Conservation (phyloP, 2,113 vertebrate genomes). For the Alaudala cheleensis region DNA sequence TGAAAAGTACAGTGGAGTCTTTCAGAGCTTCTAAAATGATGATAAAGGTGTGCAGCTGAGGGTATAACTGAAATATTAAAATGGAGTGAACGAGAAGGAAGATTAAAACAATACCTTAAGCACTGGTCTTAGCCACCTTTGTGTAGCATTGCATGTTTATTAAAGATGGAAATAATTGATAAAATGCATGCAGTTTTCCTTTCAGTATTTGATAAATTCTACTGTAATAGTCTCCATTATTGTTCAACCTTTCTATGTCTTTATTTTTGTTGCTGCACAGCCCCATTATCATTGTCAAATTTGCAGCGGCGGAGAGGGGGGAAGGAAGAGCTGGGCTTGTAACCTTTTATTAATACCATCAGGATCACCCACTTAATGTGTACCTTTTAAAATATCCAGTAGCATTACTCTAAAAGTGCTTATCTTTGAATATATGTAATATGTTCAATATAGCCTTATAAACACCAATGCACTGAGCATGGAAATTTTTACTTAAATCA, state of each 20-base stretch:
- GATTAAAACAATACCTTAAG: not conserved
- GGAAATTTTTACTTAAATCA: not conserved
- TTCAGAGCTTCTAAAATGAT: not conserved
- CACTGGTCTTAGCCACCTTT: not conserved
- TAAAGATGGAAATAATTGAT: not conserved
- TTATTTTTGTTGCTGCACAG: not conserved
- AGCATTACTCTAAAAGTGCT: not conserved
- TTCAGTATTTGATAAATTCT: not conserved
- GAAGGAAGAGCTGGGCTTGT: not conserved
- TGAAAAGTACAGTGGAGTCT: not conserved
- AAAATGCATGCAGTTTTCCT: not conserved
- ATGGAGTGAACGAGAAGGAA: not conserved
- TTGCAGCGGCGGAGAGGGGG: not conserved
- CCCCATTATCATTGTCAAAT: not conserved
- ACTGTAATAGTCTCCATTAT: not conserved
- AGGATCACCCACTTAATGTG: not conserved
- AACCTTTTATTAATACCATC: not conserved
- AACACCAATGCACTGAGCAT: fast-evolving
- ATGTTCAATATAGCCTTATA: not conserved
- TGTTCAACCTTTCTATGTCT: not conserved
- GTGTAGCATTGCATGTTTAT: not conserved
- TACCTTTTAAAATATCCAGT: not conserved
- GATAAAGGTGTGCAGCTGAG: not conserved
- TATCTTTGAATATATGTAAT: not conserved
- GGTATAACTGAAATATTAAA: not conserved